Evolutionary conservation across 2,888 invertebrate species (phyloP).

Genomic region (Tribolium freemani): DNA sequence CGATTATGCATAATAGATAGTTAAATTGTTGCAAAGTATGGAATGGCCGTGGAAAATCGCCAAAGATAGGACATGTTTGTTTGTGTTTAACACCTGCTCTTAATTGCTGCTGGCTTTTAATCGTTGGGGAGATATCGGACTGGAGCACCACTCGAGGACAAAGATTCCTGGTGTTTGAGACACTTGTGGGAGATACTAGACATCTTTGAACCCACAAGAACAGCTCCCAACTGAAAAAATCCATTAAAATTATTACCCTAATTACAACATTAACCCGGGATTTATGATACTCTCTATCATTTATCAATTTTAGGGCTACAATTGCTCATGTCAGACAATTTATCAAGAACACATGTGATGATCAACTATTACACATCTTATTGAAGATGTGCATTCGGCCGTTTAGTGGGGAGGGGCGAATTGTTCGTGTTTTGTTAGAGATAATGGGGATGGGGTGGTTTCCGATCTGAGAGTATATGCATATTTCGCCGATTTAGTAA

Average conservation of each 20-base stretch:
- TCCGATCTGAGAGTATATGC: slow-evolving; percentile 43
- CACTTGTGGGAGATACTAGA: neutral
- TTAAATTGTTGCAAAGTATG: slow-evolving; percentile 16
- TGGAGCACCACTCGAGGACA: neutral
- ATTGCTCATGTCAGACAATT: slow-evolving; percentile 57
- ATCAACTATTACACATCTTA: slow-evolving; percentile 63
- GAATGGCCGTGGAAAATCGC: slow-evolving; percentile 19
- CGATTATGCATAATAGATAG: slow-evolving; percentile 24
- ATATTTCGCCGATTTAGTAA: slow-evolving; percentile 46
- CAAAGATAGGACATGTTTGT: slow-evolving; percentile 31
- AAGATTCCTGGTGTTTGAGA: neutral
- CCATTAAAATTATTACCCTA: neutral
- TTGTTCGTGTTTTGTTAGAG: slow-evolving; percentile 15
- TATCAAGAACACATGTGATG: slow-evolving; percentile 63
- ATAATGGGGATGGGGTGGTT: slow-evolving; percentile 44
- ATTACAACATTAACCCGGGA: neutral
- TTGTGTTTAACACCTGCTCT: slow-evolving; percentile 21
- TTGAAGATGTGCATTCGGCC: slow-evolving; percentile 60
- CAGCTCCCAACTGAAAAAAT: neutral
- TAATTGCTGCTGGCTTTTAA: slow-evolving; percentile 15
- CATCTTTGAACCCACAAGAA: neutral
- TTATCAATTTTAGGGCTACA: slow-evolving; percentile 8
- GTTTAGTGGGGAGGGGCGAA: slow-evolving; percentile 38
- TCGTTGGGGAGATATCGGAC: neutral
- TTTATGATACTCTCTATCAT: neutral